Evolutionary conservation across 1,140 invertebrate species (phyloP), one percentile per base, ranked within the genome.

Genomic region (Mya arenaria): DNA sequence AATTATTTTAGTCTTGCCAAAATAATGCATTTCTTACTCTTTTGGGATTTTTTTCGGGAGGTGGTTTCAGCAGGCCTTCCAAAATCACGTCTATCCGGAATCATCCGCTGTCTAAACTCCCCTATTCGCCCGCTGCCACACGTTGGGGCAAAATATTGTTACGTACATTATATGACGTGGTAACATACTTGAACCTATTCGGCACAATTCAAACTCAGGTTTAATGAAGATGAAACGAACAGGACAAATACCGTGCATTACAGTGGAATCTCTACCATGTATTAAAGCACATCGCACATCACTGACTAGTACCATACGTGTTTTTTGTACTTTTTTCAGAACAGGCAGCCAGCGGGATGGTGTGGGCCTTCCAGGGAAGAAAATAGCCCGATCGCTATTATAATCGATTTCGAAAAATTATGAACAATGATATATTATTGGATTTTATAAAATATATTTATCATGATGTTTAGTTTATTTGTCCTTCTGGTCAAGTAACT

Each of bases 331-430:
- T 66, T n/a, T 32, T 48, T 44, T 10, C 25, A 44, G 32, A 6
- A 5, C 75, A 79, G n/a, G 75, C 44, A 17, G 48, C 63, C 34
- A 66, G 75, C 28, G 75, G 62, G 19, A 68, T 79, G 75, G 28
- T 68, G 23, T 79, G 75, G 75, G 36, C 62, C 4, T 79, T 79
- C 37, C 28, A 68, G 19, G 75, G 75, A 66, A 39, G 63, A 6
- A 30, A 65, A 19, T n/a, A n/a, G n/a, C n/a, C n/a, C n/a, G n/a
- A n/a, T n/a, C n/a, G n/a, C n/a, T n/a, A n/a, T n/a, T n/a, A n/a
- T n/a, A n/a, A n/a, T n/a, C n/a, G n/a, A n/a, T n/a, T n/a, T n/a
- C n/a, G n/a, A n/a, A n/a, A n/a, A n/a, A n/a, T n/a, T n/a, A n/a
- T n/a, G n/a, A n/a, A n/a, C n/a, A n/a, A n/a, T n/a, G n/a, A n/a